These are phyloP conservation scores for Hepsetus odoe DNA, from an alignment of 2,113 vertebrate species.

Conservation along the genomic window DNA sequence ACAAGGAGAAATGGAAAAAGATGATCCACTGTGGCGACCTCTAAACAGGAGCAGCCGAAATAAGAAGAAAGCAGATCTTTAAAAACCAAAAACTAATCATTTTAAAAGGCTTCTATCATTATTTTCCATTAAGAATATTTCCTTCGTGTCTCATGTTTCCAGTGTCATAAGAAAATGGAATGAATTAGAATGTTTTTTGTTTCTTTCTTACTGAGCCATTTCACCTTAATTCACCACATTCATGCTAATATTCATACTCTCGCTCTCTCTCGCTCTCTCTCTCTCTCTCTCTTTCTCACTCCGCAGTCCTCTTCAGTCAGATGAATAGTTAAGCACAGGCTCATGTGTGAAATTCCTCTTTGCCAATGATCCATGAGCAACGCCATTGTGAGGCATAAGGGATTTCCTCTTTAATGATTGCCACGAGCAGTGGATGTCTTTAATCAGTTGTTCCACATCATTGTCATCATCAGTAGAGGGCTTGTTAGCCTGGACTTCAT, in stretches of 20 bases:
- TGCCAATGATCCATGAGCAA: conserved; percentile 19
- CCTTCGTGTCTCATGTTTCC: background rate
- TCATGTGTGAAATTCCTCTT: background rate
- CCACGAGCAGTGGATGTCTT: conserved; percentile 23
- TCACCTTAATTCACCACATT: background rate
- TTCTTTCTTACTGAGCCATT: background rate
- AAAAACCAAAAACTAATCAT: no score
- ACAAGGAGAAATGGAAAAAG: no score
- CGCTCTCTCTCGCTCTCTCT: conserved; percentile 8
- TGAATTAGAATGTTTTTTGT: background rate
- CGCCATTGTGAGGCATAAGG: background rate
- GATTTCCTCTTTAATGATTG: conserved; percentile 21
- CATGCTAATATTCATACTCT: background rate
- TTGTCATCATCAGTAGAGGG: conserved; percentile 21
- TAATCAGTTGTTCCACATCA: conserved; percentile 22
- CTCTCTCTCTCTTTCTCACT: conserved; percentile 9
- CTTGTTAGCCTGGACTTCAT: conserved; percentile 27
- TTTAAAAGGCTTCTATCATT: no score
- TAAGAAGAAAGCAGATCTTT: no score
- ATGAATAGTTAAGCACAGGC: conserved; percentile 7
- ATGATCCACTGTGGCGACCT: no score
- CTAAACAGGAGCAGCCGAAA: no score
- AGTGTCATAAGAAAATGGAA: background rate
- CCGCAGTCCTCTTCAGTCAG: background rate
- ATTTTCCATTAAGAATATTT: no score